Percentiles rank a stretch among this genome's conserved stretches.
phyloP scores from a whole-genome alignment of 2,797 vertebrate species.

The Coreius guichenoti region DNA sequence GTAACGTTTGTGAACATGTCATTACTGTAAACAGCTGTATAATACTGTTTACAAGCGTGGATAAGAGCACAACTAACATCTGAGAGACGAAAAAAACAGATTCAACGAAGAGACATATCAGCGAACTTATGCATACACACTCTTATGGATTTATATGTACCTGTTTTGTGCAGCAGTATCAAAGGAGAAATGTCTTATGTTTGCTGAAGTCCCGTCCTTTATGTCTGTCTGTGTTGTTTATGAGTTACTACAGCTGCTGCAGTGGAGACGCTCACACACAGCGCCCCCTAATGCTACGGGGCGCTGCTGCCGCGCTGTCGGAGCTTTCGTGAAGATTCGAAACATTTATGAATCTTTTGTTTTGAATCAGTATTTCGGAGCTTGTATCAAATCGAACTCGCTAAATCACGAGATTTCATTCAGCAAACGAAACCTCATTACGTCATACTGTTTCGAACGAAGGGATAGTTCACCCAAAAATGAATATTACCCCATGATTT shows the following conservation, averaged over 20 bases:
- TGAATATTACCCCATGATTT: too few species aligned
- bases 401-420: too few species aligned
- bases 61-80: neutral
- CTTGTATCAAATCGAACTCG: neutral
- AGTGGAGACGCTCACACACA: neutral
- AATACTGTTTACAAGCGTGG: neutral
- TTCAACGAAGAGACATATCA: neutral
- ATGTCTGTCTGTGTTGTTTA: neutral
- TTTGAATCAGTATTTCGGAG: neutral
- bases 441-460: too few species aligned
- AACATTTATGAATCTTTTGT: neutral
- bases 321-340: neutral
- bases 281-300: slow-evolving; percentile 13
- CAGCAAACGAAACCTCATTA: too few species aligned
- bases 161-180: slow-evolving; percentile 23
- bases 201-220: neutral
- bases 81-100: neutral
- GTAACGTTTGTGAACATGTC: neutral
- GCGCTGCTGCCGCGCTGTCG: neutral
- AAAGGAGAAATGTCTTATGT: neutral
- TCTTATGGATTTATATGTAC: neutral
- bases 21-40: neutral
- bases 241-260: neutral
- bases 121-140: neutral
- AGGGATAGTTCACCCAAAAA: too few species aligned